Evolutionary conservation across 2,797 vertebrate species (phyloP).

Genomic region (Prionace glauca): DNA sequence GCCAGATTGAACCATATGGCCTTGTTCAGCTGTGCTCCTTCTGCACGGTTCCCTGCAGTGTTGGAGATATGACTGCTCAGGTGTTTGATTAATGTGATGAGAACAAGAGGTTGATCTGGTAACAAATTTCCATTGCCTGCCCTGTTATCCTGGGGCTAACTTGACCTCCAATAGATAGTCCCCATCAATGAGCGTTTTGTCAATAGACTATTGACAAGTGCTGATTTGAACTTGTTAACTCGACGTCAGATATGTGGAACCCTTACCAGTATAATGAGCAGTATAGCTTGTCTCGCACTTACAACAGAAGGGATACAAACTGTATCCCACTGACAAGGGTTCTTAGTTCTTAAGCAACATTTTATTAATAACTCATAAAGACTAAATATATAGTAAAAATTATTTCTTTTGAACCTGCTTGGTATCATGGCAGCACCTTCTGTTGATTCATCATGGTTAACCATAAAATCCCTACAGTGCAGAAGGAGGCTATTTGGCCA

Average conservation of each 20-base stretch:
- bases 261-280: background rate
- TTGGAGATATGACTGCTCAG: background rate
- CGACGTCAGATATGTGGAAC: background rate
- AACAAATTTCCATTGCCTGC: background rate
- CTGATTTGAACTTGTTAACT: background rate
- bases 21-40: background rate
- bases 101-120: background rate
- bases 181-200: background rate
- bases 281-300: background rate
- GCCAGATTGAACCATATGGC: background rate
- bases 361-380: background rate
- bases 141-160: background rate
- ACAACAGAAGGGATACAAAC: background rate
- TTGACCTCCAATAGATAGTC: background rate
- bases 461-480: too few species aligned
- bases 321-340: background rate
- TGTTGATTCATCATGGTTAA: background rate
- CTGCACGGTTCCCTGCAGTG: background rate
- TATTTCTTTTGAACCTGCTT: background rate
- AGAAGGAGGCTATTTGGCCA: too few species aligned
- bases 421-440: background rate
- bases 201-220: background rate
- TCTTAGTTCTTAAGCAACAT: background rate
- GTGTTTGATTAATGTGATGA: background rate
- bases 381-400: background rate